Conservation (phyloP, 2,888 invertebrate genomes). For the Prenolepis imparis region DNA sequence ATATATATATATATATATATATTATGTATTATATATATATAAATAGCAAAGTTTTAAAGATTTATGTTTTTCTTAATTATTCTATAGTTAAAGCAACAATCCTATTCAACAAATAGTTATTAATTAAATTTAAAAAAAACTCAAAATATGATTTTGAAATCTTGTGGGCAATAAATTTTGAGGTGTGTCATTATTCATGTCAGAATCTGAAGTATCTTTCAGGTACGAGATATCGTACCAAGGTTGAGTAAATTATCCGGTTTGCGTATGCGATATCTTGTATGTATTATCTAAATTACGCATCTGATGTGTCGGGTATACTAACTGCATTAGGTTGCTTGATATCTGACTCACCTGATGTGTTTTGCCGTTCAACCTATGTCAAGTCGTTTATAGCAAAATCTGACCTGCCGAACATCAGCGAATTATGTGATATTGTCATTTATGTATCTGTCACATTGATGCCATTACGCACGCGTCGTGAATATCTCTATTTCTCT, state of each 20-base stretch:
- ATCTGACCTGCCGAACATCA: conserved; percentile 43
- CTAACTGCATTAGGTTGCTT: conserved; percentile 50
- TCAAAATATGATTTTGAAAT: conserved; percentile 2
- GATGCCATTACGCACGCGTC: background rate
- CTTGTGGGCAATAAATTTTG: background rate
- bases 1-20: too few relatives aligned
- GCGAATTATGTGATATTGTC: conserved; percentile 17
- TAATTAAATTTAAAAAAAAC: background rate
- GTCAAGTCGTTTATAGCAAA: conserved; percentile 40
- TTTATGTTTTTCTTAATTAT: background rate
- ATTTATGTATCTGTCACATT: conserved; percentile 10
- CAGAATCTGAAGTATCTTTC: conserved; percentile 40
- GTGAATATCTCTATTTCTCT: background rate
- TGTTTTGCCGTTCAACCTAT: conserved; percentile 32
- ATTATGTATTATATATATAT: too few relatives aligned
- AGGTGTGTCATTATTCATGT: conserved; percentile 36
- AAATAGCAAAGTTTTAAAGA: background rate
- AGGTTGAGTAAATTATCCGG: conserved; percentile 54
- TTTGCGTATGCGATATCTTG: conserved; percentile 51
- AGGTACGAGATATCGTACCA: conserved; percentile 44
- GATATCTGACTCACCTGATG: conserved; percentile 49
- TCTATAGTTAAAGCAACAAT: background rate
- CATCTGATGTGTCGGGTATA: conserved; percentile 52
- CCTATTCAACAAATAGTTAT: background rate
- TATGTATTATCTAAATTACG: conserved; percentile 54